phyloP scores from a whole-genome alignment of 1,140 invertebrate species.

The Plectrocnemia conspersa region DNA sequence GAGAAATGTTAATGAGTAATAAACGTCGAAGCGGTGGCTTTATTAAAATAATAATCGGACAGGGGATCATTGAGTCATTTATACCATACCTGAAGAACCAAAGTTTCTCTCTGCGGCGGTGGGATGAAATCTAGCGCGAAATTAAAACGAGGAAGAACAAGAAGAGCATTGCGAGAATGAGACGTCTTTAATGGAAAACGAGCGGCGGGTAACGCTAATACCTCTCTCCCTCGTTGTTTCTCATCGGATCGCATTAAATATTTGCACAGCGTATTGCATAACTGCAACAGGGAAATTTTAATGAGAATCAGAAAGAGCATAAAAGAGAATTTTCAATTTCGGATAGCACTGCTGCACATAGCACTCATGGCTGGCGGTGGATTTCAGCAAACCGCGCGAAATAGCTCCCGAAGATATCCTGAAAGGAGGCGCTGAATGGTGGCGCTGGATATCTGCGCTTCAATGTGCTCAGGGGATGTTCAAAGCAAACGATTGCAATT shows the following conservation, averaged over 20 bases:
- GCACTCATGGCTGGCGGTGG: not conserved
- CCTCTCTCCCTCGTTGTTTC: conserved; percentile 17
- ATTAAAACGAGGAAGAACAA: conserved; percentile 24
- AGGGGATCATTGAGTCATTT: no score
- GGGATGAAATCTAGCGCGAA: conserved; percentile 19
- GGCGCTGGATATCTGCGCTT: no score
- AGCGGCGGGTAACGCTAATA: conserved; percentile 3
- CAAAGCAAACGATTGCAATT: no score
- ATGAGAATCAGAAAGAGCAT: conserved; percentile 28
- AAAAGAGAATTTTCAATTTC: conserved; percentile 33
- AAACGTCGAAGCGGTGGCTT: no score
- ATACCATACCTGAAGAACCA: conserved; percentile 1
- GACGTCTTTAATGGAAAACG: conserved; percentile 14
- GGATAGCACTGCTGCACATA: conserved; percentile 2
- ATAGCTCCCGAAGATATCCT: no score
- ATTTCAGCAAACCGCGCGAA: conserved; percentile 4
- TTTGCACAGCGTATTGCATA: conserved; percentile 24
- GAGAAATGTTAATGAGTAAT: no score
- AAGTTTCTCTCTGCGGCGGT: not conserved
- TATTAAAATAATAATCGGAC: no score
- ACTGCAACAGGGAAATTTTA: conserved; percentile 34
- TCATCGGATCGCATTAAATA: conserved; percentile 26
- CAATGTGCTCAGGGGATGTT: no score
- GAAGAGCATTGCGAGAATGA: no score
- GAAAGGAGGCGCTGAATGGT: no score